Evolutionary conservation across 1,140 invertebrate genomes (phyloP).

Genomic region (Paracyclopina nana): DNA sequence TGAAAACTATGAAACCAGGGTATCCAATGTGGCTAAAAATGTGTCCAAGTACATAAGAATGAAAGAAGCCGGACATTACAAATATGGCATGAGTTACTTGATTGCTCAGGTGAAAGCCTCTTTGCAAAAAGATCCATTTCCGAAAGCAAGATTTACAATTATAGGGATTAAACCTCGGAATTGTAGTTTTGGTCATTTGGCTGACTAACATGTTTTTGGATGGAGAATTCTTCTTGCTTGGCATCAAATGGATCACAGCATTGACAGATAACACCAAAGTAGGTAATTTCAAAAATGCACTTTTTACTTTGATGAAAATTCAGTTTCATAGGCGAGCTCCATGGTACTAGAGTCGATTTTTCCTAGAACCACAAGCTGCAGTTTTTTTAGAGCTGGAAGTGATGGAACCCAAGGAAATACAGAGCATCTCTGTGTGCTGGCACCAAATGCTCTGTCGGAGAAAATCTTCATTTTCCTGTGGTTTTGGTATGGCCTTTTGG

Average conservation of each 20-base stretch:
- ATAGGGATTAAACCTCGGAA: too few species aligned
- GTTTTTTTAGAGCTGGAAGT: not conserved
- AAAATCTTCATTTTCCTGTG: slow-evolving; percentile 23
- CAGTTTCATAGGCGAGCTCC: too few species aligned
- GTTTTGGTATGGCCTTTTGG: slow-evolving; percentile 21
- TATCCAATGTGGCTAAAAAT: not conserved
- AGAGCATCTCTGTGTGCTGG: slow-evolving; percentile 21
- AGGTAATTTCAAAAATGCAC: too few species aligned
- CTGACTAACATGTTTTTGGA: not conserved
- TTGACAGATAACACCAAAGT: not conserved
- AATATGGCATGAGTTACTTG: not conserved
- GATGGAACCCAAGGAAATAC: slow-evolving; percentile 11
- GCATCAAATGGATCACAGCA: not conserved
- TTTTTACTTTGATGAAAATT: too few species aligned
- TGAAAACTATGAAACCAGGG: not conserved
- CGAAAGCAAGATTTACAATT: too few species aligned
- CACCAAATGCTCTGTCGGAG: slow-evolving; percentile 22
- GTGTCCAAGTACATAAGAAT: not conserved
- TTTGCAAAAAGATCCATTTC: too few species aligned
- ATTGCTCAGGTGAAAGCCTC: not conserved
- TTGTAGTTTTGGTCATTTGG: not conserved
- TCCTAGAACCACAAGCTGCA: slow-evolving; percentile 2
- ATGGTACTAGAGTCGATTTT: not conserved
- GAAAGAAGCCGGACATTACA: not conserved
- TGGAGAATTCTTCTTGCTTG: not conserved